Evolutionary conservation across 1,140 invertebrate genomes (phyloP).

Genomic region (Hycleus phaleratus): DNA sequence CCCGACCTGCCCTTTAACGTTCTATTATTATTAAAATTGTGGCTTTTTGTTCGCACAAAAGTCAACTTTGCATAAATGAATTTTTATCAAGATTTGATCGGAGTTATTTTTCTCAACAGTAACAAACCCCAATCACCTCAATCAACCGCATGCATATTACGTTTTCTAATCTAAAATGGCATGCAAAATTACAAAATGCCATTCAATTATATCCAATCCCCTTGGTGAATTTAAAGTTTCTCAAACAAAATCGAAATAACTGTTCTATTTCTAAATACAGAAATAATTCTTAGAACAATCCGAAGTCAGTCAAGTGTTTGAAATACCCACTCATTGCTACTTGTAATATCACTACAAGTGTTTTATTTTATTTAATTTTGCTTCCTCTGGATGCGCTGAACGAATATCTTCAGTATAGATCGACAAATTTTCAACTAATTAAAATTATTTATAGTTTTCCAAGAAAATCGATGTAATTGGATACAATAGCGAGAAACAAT

Average conservation of each 20-base stretch:
- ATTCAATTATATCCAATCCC: no score
- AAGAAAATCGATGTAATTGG: background rate
- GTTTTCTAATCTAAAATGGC: conserved; percentile 10
- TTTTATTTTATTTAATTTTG: no score
- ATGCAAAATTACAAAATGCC: conserved; percentile 5
- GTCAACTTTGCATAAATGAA: conserved; percentile 6
- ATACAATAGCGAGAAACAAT: conserved; percentile 7
- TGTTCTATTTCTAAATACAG: no score
- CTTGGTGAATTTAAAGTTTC: no score
- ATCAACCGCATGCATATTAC: background rate
- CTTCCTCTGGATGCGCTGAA: background rate
- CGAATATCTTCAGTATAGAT: background rate
- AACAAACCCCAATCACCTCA: conserved; percentile 8
- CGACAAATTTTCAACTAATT: background rate
- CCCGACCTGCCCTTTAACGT: conserved; percentile 1
- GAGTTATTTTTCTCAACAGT: background rate
- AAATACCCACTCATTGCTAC: no score
- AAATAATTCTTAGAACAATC: background rate
- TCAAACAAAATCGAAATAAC: no score
- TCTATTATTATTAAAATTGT: conserved; percentile 14
- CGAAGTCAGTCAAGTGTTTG: background rate
- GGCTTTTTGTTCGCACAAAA: conserved; percentile 1
- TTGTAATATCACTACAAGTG: no score
- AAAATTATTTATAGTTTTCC: background rate
- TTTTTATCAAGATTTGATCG: conserved; percentile 1